These are phyloP conservation scores for Anthophora plumipes DNA, from an alignment of 2,888 invertebrate species.

Conservation along the genomic window DNA sequence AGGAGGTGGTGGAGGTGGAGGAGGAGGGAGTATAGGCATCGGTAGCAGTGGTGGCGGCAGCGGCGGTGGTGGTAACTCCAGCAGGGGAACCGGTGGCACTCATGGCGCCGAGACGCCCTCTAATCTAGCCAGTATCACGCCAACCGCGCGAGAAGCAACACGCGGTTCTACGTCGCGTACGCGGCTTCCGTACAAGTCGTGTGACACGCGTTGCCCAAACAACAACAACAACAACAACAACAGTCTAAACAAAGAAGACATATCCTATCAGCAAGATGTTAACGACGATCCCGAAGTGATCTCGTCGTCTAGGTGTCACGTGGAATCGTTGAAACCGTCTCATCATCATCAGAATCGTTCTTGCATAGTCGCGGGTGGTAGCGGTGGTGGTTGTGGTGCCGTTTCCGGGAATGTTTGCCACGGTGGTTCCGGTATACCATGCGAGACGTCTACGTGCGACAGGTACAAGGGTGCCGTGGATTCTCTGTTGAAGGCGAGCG, in stretches of 20 bases:
- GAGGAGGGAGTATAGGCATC: slow-evolving; percentile 69
- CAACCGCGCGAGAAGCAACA: slow-evolving; percentile 82
- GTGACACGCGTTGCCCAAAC: slow-evolving; percentile 56
- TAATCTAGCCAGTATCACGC: slow-evolving; percentile 83
- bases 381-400: slow-evolving; percentile 24
- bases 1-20: slow-evolving; percentile 31
- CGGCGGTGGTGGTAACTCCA: slow-evolving; percentile 73
- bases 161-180: slow-evolving; percentile 73
- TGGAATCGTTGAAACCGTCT: slow-evolving; percentile 38
- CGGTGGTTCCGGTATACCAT: slow-evolving; percentile 46
- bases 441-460: slow-evolving; percentile 61
- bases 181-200: slow-evolving; percentile 73
- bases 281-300: slow-evolving; percentile 58
- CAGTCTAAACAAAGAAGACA: slow-evolving; percentile 65
- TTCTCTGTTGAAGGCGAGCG: slow-evolving; percentile 74
- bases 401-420: slow-evolving; percentile 58
- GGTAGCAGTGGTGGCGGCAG: slow-evolving; percentile 62
- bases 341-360: slow-evolving; percentile 57
- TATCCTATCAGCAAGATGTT: slow-evolving; percentile 38
- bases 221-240: slow-evolving; percentile 46
- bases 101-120: slow-evolving; percentile 80
- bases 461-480: slow-evolving; percentile 79
- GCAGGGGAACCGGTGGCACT: slow-evolving; percentile 75
- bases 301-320: slow-evolving; percentile 49
- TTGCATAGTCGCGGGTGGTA: slow-evolving; percentile 10